These are phyloP conservation scores for Drosophila nr. perissopoda DNA, from an alignment of 2,888 invertebrate genomes.

Conservation along the genomic window DNA sequence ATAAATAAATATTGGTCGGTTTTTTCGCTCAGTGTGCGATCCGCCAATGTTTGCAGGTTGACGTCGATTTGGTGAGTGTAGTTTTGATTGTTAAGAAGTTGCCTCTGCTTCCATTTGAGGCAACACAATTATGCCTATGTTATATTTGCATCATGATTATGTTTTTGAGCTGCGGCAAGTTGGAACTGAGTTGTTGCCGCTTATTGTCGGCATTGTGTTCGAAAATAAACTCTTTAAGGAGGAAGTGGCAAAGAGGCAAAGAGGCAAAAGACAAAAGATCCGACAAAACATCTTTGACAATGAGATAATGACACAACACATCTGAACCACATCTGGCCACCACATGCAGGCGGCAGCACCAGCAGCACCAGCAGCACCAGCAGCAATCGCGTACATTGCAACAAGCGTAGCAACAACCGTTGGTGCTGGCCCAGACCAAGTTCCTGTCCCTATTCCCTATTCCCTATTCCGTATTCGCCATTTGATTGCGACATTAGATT, in stretches of 20 bases:
- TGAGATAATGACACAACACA: slow-evolving; percentile 61
- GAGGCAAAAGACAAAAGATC: slow-evolving; percentile 40
- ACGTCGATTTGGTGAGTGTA: not conserved
- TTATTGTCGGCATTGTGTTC: not conserved
- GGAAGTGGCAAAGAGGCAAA: slow-evolving; percentile 17
- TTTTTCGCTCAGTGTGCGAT: not conserved
- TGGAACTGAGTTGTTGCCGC: not conserved
- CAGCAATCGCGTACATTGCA: not conserved
- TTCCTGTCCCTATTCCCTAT: not conserved
- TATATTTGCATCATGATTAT: not conserved
- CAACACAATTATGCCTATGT: not conserved
- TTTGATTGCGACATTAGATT: slow-evolving; percentile 23
- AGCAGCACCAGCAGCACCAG: not conserved
- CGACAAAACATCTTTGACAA: slow-evolving; percentile 50
- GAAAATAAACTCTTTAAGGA: slow-evolving; percentile 21
- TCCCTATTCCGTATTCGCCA: slow-evolving; percentile 1
- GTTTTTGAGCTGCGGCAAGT: not conserved
- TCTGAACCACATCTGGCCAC: slow-evolving; percentile 66
- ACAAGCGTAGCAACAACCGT: not conserved
- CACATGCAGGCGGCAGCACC: slow-evolving; percentile 45
- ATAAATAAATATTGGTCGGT: not conserved
- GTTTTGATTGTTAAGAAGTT: not conserved
- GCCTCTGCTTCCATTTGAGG: not conserved
- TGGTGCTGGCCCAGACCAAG: not conserved
- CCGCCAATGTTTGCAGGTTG: not conserved